phyloP scores from a whole-genome alignment of 2,888 invertebrate genomes.

The Sphinx pinastri region DNA sequence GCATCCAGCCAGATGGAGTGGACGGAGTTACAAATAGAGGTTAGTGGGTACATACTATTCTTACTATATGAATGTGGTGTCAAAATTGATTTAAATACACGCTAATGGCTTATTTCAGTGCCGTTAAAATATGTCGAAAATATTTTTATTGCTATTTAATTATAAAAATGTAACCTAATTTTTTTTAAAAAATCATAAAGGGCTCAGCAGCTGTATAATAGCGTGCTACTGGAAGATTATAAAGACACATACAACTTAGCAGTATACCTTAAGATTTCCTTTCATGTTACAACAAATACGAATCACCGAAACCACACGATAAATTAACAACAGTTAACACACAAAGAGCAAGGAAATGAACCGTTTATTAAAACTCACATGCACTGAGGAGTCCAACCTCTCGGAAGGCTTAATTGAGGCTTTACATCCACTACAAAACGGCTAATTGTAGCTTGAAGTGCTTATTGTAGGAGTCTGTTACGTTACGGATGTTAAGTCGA shows the following conservation, averaged over 20 bases:
- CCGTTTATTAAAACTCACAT: constrained; percentile 64
- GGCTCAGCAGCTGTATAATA: no score
- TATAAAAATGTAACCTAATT: background rate
- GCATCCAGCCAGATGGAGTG: no score
- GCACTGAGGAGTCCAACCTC: constrained; percentile 56
- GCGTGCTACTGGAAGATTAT: background rate
- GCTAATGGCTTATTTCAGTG: no score
- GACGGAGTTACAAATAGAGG: no score
- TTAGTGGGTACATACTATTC: no score
- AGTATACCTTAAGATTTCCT: background rate
- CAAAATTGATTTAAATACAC: no score
- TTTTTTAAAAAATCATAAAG: background rate
- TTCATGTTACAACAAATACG: constrained; percentile 27
- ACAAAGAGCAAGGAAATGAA: constrained; percentile 56
- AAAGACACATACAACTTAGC: background rate
- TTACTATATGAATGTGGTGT: no score
- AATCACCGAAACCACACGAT: constrained; percentile 44
- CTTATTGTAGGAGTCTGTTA: constrained; percentile 64
- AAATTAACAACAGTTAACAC: constrained; percentile 56
- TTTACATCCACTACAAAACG: constrained; percentile 76
- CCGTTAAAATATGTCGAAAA: no score
- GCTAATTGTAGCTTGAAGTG: constrained; percentile 78
- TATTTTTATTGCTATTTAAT: no score
- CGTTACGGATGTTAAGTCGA: constrained; percentile 37
- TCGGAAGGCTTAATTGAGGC: constrained; percentile 76